A percentile compares a stretch with the other conserved stretches of the same genome.
phyloP scores from a whole-genome alignment of 2,888 invertebrate genomes.

The Phaedon cochleariae region DNA sequence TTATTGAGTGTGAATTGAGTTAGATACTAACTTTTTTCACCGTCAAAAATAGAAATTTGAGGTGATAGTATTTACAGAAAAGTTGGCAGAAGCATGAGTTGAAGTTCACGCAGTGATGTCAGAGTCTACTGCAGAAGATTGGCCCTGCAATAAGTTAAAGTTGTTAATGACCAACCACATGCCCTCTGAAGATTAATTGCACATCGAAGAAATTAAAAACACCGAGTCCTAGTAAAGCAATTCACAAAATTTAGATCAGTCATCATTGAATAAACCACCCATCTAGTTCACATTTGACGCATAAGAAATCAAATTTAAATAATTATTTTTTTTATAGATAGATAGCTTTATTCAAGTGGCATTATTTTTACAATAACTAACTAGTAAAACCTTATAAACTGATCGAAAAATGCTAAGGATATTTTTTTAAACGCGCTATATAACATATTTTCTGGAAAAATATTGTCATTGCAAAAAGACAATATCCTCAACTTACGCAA shows the following conservation, averaged over 20 bases:
- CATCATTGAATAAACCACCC: too few relatives aligned
- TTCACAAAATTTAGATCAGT: neutral
- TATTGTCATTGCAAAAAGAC: too few relatives aligned
- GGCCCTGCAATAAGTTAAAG: conserved; percentile 46
- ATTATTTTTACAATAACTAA: too few relatives aligned
- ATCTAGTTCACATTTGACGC: too few relatives aligned
- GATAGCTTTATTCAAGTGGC: too few relatives aligned
- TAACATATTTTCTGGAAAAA: too few relatives aligned
- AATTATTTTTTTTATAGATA: too few relatives aligned
- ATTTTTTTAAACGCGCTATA: too few relatives aligned
- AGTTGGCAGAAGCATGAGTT: conserved; percentile 30
- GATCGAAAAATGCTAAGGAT: too few relatives aligned
- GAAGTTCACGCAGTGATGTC: conserved; percentile 46
- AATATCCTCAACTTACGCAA: too few relatives aligned
- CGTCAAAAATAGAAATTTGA: neutral
- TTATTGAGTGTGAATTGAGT: neutral
- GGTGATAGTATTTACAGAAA: conserved; percentile 11
- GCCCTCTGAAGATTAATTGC: conserved; percentile 18
- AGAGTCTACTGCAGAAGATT: conserved; percentile 41
- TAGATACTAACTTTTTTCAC: neutral
- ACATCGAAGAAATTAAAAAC: neutral
- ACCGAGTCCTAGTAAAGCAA: neutral
- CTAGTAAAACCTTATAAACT: too few relatives aligned
- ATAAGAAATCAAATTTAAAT: too few relatives aligned
- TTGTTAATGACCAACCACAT: conserved; percentile 41